Base-by-base conservation (phyloP, 2,888 invertebrate genomes). In the Noctuana brunneofusca region DNA sequence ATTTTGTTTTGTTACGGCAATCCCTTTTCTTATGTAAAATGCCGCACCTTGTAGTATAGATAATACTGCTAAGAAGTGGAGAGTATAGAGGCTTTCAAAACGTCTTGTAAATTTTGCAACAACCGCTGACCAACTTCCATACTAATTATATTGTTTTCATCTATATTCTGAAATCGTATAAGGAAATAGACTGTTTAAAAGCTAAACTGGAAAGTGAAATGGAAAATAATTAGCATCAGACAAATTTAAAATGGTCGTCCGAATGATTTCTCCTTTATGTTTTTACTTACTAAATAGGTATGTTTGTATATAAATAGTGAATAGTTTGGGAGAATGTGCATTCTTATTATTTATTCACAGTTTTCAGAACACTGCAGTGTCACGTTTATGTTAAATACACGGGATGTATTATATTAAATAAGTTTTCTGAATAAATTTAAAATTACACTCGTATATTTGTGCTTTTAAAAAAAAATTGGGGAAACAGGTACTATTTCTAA, bases 101-200 rank as follows among this genome's bases (percentile, higher is more conserved):
- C 56, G 65, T 58, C 9, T 68, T 65, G 66, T 69, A 64, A 67
- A 65, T 71, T 70, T 73, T 64, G 69, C 60, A 73, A 75, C 38
- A 43, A 35, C 41, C 50, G 38, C 8, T 69, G 71, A 68, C 70
- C 72, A 69, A 75, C 63, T 74, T 75, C 70, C 74, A 78, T 78
- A 73, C 69, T 70, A 73, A 74, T 72, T 72, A 64, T 66, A 68
- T 65, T 64, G 65, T 64, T 69, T 69, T 64, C 66, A 68, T 64
- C 62, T 65, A 48, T 67, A 65, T 69, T 67, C 64, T 67, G 63
- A 69, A 69, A 67, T 64, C 65, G 60, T 69, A 65, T 67, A 69
- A 49, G 65, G 65, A 63, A 64, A 63, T 65, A 49, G 54, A 64
- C 58, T 65, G 60, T 55, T 53, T 58, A 54, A 58, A 32, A 12